Conservation (phyloP, 2,113 vertebrate species). For the Urocynchramus pylzowi region DNA sequence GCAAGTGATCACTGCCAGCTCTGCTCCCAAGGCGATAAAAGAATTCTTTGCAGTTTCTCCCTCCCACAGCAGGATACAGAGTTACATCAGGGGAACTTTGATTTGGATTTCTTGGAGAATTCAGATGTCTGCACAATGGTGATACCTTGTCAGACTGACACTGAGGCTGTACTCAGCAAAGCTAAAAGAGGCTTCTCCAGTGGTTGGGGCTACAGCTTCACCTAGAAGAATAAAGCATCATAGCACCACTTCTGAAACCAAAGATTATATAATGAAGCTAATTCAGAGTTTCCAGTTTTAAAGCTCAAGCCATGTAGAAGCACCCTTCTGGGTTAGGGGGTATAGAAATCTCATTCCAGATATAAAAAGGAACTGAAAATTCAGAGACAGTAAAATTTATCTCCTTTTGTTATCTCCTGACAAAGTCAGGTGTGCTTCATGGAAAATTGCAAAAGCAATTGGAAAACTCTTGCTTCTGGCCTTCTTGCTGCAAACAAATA, state of each 20-base stretch:
- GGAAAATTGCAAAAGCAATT: constrained; percentile 4
- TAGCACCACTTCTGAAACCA: background rate
- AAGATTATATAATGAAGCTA: background rate
- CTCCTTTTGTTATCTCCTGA: background rate
- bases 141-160: background rate
- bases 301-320: background rate
- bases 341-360: background rate
- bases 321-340: background rate
- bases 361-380: background rate
- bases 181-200: background rate
- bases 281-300: background rate
- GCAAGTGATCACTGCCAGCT: background rate
- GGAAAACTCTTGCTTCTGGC: background rate
- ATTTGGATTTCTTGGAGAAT: background rate
- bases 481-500: constrained; percentile 1
- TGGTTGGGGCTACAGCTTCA: background rate
- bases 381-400: background rate
- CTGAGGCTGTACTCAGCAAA: background rate
- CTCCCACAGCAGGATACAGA: background rate
- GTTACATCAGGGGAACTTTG: background rate
- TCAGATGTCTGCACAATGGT: background rate
- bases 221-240: background rate
- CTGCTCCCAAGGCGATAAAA: background rate
- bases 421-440: background rate
- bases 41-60: background rate